Base-by-base conservation (phyloP, 2,888 invertebrate species). In the Campaea margaritaria region DNA sequence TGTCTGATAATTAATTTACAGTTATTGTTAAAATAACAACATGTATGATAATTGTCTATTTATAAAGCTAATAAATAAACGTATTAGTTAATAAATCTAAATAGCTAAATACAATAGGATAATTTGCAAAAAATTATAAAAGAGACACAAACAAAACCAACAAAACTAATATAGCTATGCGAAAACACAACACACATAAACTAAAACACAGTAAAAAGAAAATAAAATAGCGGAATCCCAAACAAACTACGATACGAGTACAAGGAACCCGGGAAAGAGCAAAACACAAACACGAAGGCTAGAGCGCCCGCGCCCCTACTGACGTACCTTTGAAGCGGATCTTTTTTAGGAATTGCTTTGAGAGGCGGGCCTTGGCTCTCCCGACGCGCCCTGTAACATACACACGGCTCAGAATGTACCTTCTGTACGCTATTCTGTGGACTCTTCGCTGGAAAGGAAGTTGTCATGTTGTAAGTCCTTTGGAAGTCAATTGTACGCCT, bases 251-350 rank as follows among this genome's bases (percentile, higher is more conserved):
- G 34, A 31, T 59, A 60, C 65, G 34, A 31, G 61, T 7, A 60
- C 31, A 58, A 55, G 36, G 54, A 14, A 14, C 28, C 3, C 15
- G 27, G 43, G 47, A 60, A 63, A 57, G 61, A 64, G 61, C 42
- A 62, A 61, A 65, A 48, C 55, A 48, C 46, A 69, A 65, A 67
- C 69, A 73, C 58, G 67, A 67, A 50, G 55, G 45, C 69, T 70
- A 76, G 62, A 79, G 78, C 76, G 75, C 85, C 86, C n/a, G n/a
- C n/a, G n/a, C n/a, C 79, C 73, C 89, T 89, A 87, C 82, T 65
- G 78, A 87, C 91, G 73, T 91, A 91, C 91, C 91, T 91, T 88
- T 91, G 78, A 78, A 83, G 54, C 87, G 87, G 64, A 84, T 83
- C 83, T 91, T 91, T 90, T 91, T 91, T 76, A 89, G 75, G 69